These are phyloP conservation scores for Ceratina japonica DNA, from an alignment of 1,140 invertebrate genomes.

Conservation along the genomic window DNA sequence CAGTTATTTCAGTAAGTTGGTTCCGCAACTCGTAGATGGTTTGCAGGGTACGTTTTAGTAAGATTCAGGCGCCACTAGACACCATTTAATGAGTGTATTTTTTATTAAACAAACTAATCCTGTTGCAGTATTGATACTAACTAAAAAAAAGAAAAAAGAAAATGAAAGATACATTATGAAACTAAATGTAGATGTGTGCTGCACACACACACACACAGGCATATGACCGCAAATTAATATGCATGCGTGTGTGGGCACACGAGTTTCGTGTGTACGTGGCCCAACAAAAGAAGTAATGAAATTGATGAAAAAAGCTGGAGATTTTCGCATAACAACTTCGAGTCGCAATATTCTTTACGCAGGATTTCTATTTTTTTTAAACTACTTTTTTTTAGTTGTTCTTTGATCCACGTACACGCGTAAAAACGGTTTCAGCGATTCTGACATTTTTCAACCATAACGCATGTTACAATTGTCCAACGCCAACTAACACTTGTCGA, in stretches of 20 bases:
- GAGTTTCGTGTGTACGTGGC: slow-evolving; percentile 18
- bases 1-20: no score
- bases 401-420: no score
- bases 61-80: slow-evolving; percentile 74
- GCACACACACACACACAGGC: slow-evolving; percentile 51
- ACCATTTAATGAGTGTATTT: slow-evolving; percentile 73
- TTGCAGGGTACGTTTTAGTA: slow-evolving; percentile 71
- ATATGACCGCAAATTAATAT: slow-evolving; percentile 18
- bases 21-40: background rate
- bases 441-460: no score
- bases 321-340: no score
- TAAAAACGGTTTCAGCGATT: no score
- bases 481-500: no score
- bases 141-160: slow-evolving; percentile 53
- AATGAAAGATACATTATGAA: background rate
- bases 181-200: slow-evolving; percentile 45
- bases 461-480: no score
- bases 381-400: no score
- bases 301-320: no score
- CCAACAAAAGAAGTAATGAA: no score
- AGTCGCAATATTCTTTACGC: no score
- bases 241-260: slow-evolving; percentile 48
- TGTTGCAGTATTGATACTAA: slow-evolving; percentile 75
- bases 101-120: slow-evolving; percentile 71
- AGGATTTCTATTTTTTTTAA: no score